phyloP scores from a whole-genome alignment of 2,888 invertebrate species.

The Harpalus rufipes region DNA sequence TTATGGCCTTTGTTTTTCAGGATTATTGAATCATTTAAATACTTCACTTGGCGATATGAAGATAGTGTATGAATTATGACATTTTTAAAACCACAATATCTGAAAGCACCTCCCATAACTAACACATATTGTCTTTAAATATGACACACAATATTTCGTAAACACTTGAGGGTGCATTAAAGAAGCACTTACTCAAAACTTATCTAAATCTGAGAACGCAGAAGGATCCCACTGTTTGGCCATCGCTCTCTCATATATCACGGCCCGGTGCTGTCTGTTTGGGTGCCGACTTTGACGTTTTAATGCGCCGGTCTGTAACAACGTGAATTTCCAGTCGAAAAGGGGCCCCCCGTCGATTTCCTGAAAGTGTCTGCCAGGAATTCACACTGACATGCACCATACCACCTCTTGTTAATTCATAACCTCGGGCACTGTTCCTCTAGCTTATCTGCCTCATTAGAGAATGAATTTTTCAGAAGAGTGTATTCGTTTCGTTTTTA shows the following conservation, averaged over 20 bases:
- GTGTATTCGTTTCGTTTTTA: constrained; percentile 43
- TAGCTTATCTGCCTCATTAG: constrained; percentile 55
- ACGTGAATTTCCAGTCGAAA: constrained; percentile 57
- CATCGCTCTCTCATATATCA: constrained; percentile 47
- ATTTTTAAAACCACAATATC: not conserved
- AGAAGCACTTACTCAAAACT: constrained; percentile 30
- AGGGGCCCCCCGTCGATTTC: constrained; percentile 59
- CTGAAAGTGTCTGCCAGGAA: constrained; percentile 65
- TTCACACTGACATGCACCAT: constrained; percentile 63
- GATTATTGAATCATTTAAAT: not conserved
- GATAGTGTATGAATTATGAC: not conserved
- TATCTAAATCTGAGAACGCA: constrained; percentile 24
- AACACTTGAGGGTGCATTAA: constrained; percentile 38
- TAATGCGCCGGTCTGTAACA: constrained; percentile 49
- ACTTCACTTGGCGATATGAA: not conserved
- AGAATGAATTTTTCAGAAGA: constrained; percentile 18
- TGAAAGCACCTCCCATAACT: not conserved
- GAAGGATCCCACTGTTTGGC: constrained; percentile 35
- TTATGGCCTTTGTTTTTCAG: too few species aligned
- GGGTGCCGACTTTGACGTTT: constrained; percentile 59
- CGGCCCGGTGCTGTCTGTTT: not conserved
- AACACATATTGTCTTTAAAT: not conserved
- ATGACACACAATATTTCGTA: constrained; percentile 27
- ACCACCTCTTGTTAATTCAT: constrained; percentile 60
- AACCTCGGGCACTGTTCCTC: constrained; percentile 1